These are phyloP conservation scores for Tretioscincus oriximinensis DNA, from an alignment of 2,113 vertebrate genomes.

Conservation along the genomic window DNA sequence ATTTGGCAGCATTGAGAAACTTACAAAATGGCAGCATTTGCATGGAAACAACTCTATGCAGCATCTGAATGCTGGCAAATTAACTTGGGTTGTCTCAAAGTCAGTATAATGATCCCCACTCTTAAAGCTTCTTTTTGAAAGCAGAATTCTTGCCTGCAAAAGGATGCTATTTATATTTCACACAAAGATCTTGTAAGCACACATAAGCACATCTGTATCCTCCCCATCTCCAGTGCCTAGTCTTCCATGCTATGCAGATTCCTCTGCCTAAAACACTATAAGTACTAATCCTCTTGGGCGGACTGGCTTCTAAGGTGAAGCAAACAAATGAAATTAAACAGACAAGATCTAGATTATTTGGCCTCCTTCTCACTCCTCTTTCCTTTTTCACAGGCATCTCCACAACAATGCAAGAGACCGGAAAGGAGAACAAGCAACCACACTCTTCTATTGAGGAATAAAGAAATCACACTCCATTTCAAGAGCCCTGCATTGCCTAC, in stretches of 20 bases:
- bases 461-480: constrained; percentile 32
- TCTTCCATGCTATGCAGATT: constrained; percentile 1
- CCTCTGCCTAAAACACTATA: neutral
- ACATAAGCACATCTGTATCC: neutral
- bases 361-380: constrained; percentile 34
- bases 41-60: neutral
- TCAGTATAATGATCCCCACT: no score
- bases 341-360: constrained; percentile 29
- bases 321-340: constrained; percentile 49
- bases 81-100: neutral
- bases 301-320: constrained; percentile 5
- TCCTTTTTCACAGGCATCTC: constrained; percentile 46
- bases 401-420: constrained; percentile 43
- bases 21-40: neutral
- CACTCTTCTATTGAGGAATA: constrained; percentile 41
- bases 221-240: neutral
- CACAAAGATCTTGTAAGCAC: neutral
- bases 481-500: neutral
- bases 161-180: neutral
- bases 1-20: neutral
- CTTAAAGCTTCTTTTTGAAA: neutral
- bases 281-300: neutral
- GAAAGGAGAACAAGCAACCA: constrained; percentile 53
- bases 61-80: neutral
- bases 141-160: neutral